Evolutionary conservation across 2,113 vertebrate species (phyloP).

Genomic region (Zingel zingel): DNA sequence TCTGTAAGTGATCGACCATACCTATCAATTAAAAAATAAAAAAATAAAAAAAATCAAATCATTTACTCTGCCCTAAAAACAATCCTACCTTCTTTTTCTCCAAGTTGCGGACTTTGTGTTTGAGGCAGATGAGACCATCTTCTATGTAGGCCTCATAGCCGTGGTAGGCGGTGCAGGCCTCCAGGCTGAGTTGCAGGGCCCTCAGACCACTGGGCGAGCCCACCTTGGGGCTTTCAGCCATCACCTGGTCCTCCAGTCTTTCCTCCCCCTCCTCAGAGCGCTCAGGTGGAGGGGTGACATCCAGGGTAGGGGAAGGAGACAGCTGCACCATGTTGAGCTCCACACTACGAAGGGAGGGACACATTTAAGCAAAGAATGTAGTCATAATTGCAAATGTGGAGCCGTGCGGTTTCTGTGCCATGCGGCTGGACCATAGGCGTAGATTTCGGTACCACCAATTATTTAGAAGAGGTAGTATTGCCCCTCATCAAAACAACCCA

Average conservation of each 20-base stretch:
- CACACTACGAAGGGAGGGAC: conserved; percentile 30
- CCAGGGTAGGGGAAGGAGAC: conserved; percentile 80
- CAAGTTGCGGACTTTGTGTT: conserved; percentile 97
- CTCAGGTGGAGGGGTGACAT: conserved; percentile 79
- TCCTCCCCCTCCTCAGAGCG: conserved; percentile 72
- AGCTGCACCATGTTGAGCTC: conserved; percentile 90
- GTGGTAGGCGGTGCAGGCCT: conserved; percentile 82
- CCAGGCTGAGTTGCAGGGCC: conserved; percentile 83
- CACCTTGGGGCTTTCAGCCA: neutral
- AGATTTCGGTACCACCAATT: too few species aligned
- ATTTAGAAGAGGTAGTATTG: too few species aligned
- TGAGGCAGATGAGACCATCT: conserved; percentile 95
- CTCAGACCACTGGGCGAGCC: conserved; percentile 66
- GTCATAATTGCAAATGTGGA: neutral
- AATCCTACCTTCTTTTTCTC: conserved; percentile 96
- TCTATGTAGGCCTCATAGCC: conserved; percentile 95
- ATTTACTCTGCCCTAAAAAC: too few species aligned
- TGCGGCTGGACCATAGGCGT: neutral
- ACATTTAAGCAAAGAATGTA: neutral
- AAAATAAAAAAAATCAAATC: neutral
- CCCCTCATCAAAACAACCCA: too few species aligned
- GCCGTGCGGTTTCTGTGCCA: neutral
- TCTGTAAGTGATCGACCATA: too few species aligned
- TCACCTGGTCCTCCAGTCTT: conserved; percentile 62
- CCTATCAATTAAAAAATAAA: too few species aligned